A percentile compares a stretch with the other conserved stretches of the same genome.
These are phyloP conservation scores for Zhengitettix transpicula DNA, from an alignment of 2,888 invertebrate species.

Conservation along the genomic window DNA sequence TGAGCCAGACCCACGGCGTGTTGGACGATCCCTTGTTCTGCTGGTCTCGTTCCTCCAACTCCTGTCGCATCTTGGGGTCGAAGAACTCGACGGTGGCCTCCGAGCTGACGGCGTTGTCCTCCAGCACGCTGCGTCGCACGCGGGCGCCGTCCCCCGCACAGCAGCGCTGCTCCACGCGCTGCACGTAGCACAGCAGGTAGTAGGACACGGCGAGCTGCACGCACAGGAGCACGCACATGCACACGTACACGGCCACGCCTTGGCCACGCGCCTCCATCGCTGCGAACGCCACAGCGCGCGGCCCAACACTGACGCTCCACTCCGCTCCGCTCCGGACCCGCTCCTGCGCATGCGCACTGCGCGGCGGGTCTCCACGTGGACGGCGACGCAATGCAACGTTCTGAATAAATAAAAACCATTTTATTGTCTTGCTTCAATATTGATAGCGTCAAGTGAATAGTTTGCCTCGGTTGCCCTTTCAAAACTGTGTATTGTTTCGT, in stretches of 20 bases:
- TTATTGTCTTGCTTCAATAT: too few species aligned
- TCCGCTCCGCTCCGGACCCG: too few species aligned
- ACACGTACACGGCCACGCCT: neutral
- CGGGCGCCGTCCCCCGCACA: neutral
- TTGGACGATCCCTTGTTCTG: constrained; percentile 40
- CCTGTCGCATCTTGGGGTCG: constrained; percentile 47
- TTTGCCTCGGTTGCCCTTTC: too few species aligned
- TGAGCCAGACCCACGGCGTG: constrained; percentile 72
- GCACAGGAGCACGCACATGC: neutral
- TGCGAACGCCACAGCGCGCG: too few species aligned
- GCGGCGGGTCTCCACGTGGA: too few species aligned
- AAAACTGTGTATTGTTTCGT: too few species aligned
- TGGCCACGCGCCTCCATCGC: too few species aligned
- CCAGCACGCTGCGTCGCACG: constrained; percentile 15
- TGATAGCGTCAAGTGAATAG: too few species aligned
- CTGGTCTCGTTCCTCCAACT: constrained; percentile 43
- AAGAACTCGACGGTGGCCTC: constrained; percentile 52
- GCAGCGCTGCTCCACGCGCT: neutral
- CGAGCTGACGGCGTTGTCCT: constrained; percentile 31
- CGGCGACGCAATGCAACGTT: too few species aligned
- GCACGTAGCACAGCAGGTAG: neutral
- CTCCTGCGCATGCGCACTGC: too few species aligned
- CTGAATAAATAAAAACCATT: too few species aligned
- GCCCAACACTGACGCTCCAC: too few species aligned
- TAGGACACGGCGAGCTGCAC: neutral